A percentile compares a stretch with the other conserved stretches of the same genome.
Conservation (phyloP, 1,140 invertebrate genomes). For the Cyrtorhinus lividipennis region DNA sequence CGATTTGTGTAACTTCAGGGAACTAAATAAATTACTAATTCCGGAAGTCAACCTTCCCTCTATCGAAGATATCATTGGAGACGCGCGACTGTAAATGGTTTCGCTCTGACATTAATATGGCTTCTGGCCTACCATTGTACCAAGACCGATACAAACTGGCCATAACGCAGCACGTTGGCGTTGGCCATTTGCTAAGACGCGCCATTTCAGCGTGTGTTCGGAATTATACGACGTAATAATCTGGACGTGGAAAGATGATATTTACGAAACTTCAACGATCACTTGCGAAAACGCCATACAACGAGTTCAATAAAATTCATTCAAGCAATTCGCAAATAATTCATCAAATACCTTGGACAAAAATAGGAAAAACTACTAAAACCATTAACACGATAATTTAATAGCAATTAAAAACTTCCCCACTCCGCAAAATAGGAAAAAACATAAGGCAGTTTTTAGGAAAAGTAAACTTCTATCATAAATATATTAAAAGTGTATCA, state of each 20-base stretch:
- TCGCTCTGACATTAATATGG: slow-evolving; percentile 30
- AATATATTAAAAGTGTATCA: too few relatives aligned
- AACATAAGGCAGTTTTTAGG: too few relatives aligned
- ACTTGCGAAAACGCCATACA: slow-evolving; percentile 22
- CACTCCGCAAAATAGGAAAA: too few relatives aligned
- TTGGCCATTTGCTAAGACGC: slow-evolving; percentile 29
- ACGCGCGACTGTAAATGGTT: slow-evolving; percentile 29
- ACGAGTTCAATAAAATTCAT: slow-evolving; percentile 28
- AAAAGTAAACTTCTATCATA: too few relatives aligned
- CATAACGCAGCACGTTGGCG: slow-evolving; percentile 30
- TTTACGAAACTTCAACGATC: slow-evolving; percentile 20
- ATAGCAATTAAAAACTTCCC: slow-evolving; percentile 28
- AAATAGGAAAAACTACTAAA: slow-evolving; percentile 27
- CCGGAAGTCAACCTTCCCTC: slow-evolving; percentile 29
- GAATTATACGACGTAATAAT: slow-evolving; percentile 12
- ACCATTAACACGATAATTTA: slow-evolving; percentile 27
- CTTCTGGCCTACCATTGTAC: slow-evolving; percentile 29
- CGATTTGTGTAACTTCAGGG: slow-evolving; percentile 30
- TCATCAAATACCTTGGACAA: slow-evolving; percentile 28
- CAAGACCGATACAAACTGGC: slow-evolving; percentile 28
- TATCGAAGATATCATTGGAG: slow-evolving; percentile 28
- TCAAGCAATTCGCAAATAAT: slow-evolving; percentile 23
- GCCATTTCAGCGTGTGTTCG: slow-evolving; percentile 31
- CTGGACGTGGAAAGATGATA: slow-evolving; percentile 22
- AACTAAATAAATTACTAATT: slow-evolving; percentile 29